Conservation (phyloP, 1,140 invertebrate species). For the Apolygus lucorum region DNA sequence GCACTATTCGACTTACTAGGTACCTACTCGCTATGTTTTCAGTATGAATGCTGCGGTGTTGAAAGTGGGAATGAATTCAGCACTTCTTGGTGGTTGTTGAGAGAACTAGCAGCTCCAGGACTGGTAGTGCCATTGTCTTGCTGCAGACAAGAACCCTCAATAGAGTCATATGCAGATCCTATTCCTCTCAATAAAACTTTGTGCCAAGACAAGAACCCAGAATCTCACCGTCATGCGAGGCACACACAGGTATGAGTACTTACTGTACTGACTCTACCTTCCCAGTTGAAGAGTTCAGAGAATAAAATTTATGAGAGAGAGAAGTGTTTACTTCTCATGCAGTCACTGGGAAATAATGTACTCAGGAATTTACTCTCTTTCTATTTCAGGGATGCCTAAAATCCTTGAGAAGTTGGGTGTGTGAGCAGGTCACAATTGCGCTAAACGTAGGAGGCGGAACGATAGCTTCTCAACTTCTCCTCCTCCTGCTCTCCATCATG, state of each 20-base stretch:
- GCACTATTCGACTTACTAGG: too few relatives aligned
- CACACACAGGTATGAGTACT: conserved; percentile 47
- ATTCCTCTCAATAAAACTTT: conserved; percentile 56
- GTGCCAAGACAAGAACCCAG: conserved; percentile 58
- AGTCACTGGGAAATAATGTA: too few relatives aligned
- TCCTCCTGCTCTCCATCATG: conserved; percentile 57
- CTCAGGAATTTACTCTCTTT: too few relatives aligned
- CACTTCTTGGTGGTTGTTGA: conserved; percentile 69
- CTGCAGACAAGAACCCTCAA: conserved; percentile 46
- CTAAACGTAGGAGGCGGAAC: conserved; percentile 53
- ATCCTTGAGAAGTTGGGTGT: conserved; percentile 65
- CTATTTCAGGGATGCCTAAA: conserved; percentile 55
- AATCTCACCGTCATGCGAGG: conserved; percentile 50
- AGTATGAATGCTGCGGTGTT: conserved; percentile 79
- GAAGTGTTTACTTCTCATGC: too few relatives aligned
- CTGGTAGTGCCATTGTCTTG: conserved; percentile 68
- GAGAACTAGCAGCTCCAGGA: conserved; percentile 57
- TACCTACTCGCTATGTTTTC: too few relatives aligned
- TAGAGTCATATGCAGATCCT: conserved; percentile 55
- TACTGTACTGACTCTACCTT: too few relatives aligned
- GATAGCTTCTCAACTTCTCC: conserved; percentile 57
- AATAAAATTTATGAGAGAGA: too few relatives aligned
- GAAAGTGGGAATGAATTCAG: conserved; percentile 68
- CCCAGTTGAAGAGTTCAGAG: too few relatives aligned
- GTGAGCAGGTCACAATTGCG: conserved; percentile 63